Evolutionary conservation across 1,140 invertebrate genomes (phyloP).

Genomic region (Drosophila punjabiensis): DNA sequence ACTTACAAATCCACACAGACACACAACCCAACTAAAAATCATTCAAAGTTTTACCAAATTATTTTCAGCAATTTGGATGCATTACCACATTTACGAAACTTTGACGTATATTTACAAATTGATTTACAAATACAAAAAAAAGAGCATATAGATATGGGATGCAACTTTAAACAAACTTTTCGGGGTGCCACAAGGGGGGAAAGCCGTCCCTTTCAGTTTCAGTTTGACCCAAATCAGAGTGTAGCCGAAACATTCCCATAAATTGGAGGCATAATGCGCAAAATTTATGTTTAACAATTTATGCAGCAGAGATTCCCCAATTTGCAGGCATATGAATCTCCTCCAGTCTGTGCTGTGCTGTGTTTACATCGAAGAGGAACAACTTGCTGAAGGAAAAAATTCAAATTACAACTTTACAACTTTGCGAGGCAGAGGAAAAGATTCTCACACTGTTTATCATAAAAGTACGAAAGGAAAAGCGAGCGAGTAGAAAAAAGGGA

Average conservation of each 20-base stretch:
- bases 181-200: background rate
- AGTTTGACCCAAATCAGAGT: slow-evolving; percentile 49
- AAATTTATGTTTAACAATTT: slow-evolving; percentile 71
- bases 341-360: slow-evolving; percentile 33
- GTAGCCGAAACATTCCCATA: slow-evolving; percentile 49
- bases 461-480: slow-evolving; percentile 50
- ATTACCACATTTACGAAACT: slow-evolving; percentile 41
- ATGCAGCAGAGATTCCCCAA: slow-evolving; percentile 58
- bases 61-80: slow-evolving; percentile 32
- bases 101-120: slow-evolving; percentile 56
- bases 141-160: slow-evolving; percentile 20
- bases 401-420: slow-evolving; percentile 76
- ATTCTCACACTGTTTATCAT: slow-evolving; percentile 77
- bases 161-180: slow-evolving; percentile 43
- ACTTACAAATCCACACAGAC: slow-evolving; percentile 17
- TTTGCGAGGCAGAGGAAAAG: slow-evolving; percentile 44
- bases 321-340: slow-evolving; percentile 55
- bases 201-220: slow-evolving; percentile 16
- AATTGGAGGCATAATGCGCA: slow-evolving; percentile 65
- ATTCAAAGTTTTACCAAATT: slow-evolving; percentile 31
- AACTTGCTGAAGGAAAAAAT: slow-evolving; percentile 54
- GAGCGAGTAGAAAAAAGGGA: slow-evolving; percentile 24
- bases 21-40: slow-evolving; percentile 18
- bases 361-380: slow-evolving; percentile 60
- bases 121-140: slow-evolving; percentile 44